These are phyloP conservation scores for Thymelicus acteon DNA, from an alignment of 2,888 invertebrate genomes.

Conservation along the genomic window DNA sequence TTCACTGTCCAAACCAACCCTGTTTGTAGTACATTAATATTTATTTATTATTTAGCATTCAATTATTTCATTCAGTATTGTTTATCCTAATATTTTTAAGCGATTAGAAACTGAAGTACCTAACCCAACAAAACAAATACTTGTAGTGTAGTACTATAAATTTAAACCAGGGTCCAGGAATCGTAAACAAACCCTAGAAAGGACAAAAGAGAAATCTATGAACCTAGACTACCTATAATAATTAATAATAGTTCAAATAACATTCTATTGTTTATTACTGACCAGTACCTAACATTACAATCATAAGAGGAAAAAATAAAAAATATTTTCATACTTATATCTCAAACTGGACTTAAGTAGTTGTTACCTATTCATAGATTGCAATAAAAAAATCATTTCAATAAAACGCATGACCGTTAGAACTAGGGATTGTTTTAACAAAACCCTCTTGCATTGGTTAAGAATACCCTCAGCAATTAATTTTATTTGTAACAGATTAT, in stretches of 20 bases:
- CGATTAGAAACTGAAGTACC: neutral
- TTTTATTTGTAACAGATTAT: neutral
- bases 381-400: conserved; percentile 1
- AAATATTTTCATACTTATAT: neutral
- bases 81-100: neutral
- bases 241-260: too few relatives aligned
- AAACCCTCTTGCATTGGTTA: conserved; percentile 40
- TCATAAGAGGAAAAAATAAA: too few relatives aligned
- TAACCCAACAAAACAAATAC: neutral
- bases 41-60: neutral
- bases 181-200: conserved; percentile 1
- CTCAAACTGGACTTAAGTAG: neutral
- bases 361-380: conserved; percentile 4
- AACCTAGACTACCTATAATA: too few relatives aligned
- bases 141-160: neutral
- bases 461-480: conserved; percentile 25
- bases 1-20: too few relatives aligned
- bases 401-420: conserved; percentile 6
- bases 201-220: neutral
- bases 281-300: too few relatives aligned
- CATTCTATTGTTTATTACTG: too few relatives aligned
- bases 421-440: conserved; percentile 12
- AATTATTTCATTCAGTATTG: neutral
- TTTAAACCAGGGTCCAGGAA: neutral
- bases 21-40: too few relatives aligned